Evolutionary conservation across 23 tunicate species (phyloP).

Genomic region (Styela clava): DNA sequence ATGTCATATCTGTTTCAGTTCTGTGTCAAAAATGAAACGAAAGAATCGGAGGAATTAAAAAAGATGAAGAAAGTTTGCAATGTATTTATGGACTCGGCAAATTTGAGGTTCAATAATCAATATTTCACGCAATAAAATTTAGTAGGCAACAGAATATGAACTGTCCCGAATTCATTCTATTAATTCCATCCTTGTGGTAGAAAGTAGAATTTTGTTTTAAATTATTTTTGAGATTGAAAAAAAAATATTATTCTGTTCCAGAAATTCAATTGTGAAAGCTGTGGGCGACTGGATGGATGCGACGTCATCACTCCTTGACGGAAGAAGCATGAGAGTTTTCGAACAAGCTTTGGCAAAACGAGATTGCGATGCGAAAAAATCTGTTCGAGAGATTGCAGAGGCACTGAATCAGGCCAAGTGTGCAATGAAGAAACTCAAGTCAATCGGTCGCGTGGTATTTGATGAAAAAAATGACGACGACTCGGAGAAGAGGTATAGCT

Average conservation of each 20-base stretch:
- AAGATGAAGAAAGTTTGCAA: background rate
- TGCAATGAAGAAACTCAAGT: constrained; percentile 24
- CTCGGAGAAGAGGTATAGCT: background rate
- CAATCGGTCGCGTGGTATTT: constrained; percentile 29
- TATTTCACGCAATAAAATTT: too few relatives aligned
- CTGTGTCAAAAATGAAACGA: background rate
- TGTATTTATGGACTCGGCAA: background rate
- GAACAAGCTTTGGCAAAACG: constrained; percentile 15
- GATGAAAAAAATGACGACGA: constrained; percentile 24
- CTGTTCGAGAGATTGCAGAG: constrained; percentile 3
- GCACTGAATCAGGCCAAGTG: constrained; percentile 14
- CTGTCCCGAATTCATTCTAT: too few relatives aligned
- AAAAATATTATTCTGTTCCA: too few relatives aligned
- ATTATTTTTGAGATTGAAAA: too few relatives aligned
- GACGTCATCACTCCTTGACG: constrained; percentile 2
- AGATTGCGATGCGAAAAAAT: background rate
- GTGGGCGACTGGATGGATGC: constrained; percentile 25
- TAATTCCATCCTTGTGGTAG: too few relatives aligned
- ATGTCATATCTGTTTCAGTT: constrained; percentile 11
- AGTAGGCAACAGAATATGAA: too few relatives aligned
- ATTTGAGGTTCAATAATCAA: background rate
- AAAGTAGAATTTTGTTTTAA: too few relatives aligned
- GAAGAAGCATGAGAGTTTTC: background rate
- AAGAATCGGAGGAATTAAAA: background rate
- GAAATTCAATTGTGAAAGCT: background rate